A percentile compares a stretch with the other conserved stretches of the same genome.
These are phyloP conservation scores for Pristionchus fissidentatus DNA, from an alignment of 2,888 invertebrate genomes.

Conservation along the genomic window DNA sequence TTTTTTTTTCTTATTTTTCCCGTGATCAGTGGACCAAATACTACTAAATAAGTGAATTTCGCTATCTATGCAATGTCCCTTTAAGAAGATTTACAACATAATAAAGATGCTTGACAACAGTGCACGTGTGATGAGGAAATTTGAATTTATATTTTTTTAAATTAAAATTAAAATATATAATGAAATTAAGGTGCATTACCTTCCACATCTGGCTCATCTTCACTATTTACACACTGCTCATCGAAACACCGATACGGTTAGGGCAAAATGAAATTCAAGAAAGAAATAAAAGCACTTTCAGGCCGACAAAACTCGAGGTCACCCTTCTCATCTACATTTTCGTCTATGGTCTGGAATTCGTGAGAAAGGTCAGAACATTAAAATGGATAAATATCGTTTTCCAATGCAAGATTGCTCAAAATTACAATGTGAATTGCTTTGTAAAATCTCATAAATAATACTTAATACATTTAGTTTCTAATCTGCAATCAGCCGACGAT, in stretches of 20 bases:
- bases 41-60: too few relatives aligned
- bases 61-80: too few relatives aligned
- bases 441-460: not conserved
- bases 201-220: slow-evolving; percentile 68
- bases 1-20: too few relatives aligned
- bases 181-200: slow-evolving; percentile 61
- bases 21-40: too few relatives aligned
- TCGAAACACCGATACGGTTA: slow-evolving; percentile 55
- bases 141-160: not conserved
- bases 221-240: slow-evolving; percentile 71
- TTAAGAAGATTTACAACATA: not conserved
- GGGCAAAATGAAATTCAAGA: not conserved
- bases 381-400: not conserved
- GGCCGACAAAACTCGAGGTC: slow-evolving; percentile 68
- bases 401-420: not conserved
- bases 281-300: not conserved
- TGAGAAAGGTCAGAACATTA: slow-evolving; percentile 65
- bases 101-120: not conserved
- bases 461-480: slow-evolving; percentile 27
- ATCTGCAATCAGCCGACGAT: slow-evolving; percentile 20
- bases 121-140: not conserved
- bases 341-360: slow-evolving; percentile 69
- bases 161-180: not conserved
- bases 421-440: not conserved
- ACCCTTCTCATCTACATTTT: slow-evolving; percentile 66